Conservation (phyloP, 2,888 invertebrate genomes). For the Eristalinus sepulchralis region DNA sequence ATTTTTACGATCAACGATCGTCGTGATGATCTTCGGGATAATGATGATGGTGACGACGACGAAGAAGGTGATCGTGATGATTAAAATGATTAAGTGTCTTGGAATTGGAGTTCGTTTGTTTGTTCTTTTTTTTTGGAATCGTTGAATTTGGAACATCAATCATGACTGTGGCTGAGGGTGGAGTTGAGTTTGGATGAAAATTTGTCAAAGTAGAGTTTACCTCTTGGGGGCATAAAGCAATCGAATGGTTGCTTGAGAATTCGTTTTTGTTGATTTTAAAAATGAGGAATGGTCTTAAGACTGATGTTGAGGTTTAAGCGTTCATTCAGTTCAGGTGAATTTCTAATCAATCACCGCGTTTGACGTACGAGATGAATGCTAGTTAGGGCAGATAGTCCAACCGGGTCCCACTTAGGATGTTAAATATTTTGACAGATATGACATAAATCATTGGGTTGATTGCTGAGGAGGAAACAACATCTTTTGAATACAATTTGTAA, state of each 20-base stretch:
- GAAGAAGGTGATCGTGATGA: slow-evolving; percentile 31
- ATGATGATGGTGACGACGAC: slow-evolving; percentile 5
- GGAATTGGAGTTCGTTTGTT: slow-evolving; percentile 32
- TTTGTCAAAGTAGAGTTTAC: slow-evolving; percentile 25
- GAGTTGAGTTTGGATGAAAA: slow-evolving; percentile 10
- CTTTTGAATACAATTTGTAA: neutral
- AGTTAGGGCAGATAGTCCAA: neutral
- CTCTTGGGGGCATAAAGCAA: neutral
- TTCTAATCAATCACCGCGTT: slow-evolving; percentile 35
- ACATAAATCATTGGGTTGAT: slow-evolving; percentile 11
- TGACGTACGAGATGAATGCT: slow-evolving; percentile 18
- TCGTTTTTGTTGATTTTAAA: neutral
- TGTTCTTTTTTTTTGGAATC: slow-evolving; percentile 7
- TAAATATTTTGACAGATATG: neutral
- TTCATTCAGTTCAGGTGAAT: neutral
- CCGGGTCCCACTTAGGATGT: slow-evolving; percentile 1
- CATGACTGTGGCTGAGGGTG: slow-evolving; percentile 1
- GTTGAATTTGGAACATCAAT: slow-evolving; percentile 52
- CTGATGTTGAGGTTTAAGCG: slow-evolving; percentile 1
- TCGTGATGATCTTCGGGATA: slow-evolving; percentile 1
- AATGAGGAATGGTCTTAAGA: neutral
- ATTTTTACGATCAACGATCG: slow-evolving; percentile 7
- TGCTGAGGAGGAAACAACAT: neutral
- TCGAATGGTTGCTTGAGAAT: neutral
- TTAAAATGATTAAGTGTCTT: slow-evolving; percentile 41